Base-by-base conservation (phyloP, 2,113 vertebrate species). In the Chascanopsetta lugubris region DNA sequence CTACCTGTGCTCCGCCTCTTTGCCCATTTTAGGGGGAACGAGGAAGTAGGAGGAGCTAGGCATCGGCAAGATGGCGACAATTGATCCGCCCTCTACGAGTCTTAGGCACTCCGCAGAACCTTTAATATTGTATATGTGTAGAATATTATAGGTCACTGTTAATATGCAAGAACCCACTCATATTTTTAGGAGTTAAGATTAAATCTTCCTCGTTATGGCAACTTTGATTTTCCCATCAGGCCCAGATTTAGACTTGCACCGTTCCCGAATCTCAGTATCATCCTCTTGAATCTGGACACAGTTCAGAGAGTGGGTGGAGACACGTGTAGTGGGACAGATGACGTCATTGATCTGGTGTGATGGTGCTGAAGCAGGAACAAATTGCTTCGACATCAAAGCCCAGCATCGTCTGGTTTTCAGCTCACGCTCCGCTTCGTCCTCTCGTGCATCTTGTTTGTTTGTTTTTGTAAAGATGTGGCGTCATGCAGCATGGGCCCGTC, bases 391-490 rank as follows among this genome's bases (percentile, higher is more conserved):
- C 79, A 63, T 69, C 48, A 64, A 70, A 50, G 47, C 20, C 6
- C 7, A 63, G 21, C 55, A 54, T 72, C 73, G 76, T 84, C 75
- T 80, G 82, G 73, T 32, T 61, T 80, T 85, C 43, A 79, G 76
- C 20, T 69, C 48, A 53, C 48, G 29, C 21, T 11, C 10, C 15
- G 12, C 57, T 54, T 61, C 72, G 48, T 43, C 21, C 47, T 71
- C 47, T 49, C 49, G 65, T 62, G 79, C 62, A 64, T 82, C 74
- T 61, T 56, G 21, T 22, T 72, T 66, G 68, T 82, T 84, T 79
- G 72, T 89, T 85, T 81, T 82, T 38, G 58, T 61, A 49, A 63
- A 85, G 85, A 83, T 79, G 8, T 62, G 64, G 58, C 67, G 27
- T 82, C 85, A 85, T 72, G 22, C 34, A 38, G 34, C 12, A 38